Evolutionary conservation across 2,113 vertebrate genomes (phyloP), one percentile per base, ranked within the genome.

Genomic region (Pimephales promelas): DNA sequence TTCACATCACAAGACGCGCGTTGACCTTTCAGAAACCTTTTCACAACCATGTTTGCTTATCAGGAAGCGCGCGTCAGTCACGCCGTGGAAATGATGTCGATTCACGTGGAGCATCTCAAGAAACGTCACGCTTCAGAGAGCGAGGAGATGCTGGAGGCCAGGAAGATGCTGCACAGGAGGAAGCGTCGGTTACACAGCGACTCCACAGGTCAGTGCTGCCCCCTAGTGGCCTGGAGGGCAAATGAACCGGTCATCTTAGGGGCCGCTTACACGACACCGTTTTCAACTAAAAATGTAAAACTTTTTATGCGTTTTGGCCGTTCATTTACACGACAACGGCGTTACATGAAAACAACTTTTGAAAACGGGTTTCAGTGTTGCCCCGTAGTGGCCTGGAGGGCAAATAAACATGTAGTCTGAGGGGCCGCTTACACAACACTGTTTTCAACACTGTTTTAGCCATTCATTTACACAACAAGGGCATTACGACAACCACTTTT

Each of bases 41-140:
- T 13, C 1, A 24, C 18, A 5, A 18, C 26, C 11, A 7, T n/a
- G 22, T 57, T 1, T 16, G 1, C 81, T 31, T 52, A 40, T 76
- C 80, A 95, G 94, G 93, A 95, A 86, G 93, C 90, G 0, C 88
- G 92, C n/a, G 87, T 93, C 88, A 92, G 90, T 85, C 86, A 87
- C 5, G 90, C 92, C 0, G 88, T 91, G 0, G 92, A 94, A 83
- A 88, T 95, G 86, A 94, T 95, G 93, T 89, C 92, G 0, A 89
- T 91, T 28, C 93, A 95, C 0, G 85, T 94, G 87, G 91, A 94
- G 88, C 92, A 94, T 82, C 88, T 95, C 84, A 93, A 93, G 88
- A 83, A 90, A 18, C 88, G 92, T 6, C 93, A 91, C 59, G 0
- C 66, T 59, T 82, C 87, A 72, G 92, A 94, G 13, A 92, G 91